Evolutionary conservation across 2,888 invertebrate species (phyloP).

Genomic region (Platerodrilus igneus): DNA sequence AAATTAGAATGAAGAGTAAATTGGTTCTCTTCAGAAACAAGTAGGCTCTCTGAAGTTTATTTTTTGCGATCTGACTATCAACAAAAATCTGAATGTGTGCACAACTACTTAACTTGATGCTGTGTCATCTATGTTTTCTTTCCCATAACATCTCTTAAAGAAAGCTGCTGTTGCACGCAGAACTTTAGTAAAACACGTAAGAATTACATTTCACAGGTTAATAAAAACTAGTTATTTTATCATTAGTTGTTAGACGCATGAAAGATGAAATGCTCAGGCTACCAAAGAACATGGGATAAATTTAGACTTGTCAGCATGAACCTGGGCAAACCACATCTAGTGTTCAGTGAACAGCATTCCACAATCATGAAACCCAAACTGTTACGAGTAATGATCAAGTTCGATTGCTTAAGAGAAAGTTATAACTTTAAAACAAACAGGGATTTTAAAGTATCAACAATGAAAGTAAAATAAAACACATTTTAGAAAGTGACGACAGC

Average conservation of each 20-base stretch:
- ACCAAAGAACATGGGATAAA: too few relatives aligned
- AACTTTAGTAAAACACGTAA: neutral
- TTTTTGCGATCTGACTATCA: constrained; percentile 17
- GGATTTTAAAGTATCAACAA: constrained; percentile 10
- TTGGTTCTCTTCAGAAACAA: constrained; percentile 27
- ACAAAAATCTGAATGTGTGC: constrained; percentile 1
- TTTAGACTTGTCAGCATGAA: too few relatives aligned
- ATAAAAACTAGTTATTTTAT: too few relatives aligned
- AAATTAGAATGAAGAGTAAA: constrained; percentile 25
- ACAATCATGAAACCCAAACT: neutral
- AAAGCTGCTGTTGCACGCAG: neutral
- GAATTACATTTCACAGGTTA: too few relatives aligned
- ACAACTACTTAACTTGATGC: constrained; percentile 24
- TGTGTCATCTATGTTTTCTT: constrained; percentile 23
- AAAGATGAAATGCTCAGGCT: too few relatives aligned
- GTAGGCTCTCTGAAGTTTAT: constrained; percentile 27
- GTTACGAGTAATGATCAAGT: neutral
- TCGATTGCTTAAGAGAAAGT: neutral
- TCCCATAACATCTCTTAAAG: constrained; percentile 17
- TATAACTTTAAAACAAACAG: constrained; percentile 12
- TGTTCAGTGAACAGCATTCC: neutral
- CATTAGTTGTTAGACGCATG: too few relatives aligned
- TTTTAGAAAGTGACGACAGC: constrained; percentile 2
- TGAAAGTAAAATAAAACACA: constrained; percentile 8
- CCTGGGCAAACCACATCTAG: neutral